Percentiles rank a stretch among this genome's conserved stretches.
Conservation (phyloP, 2,113 vertebrate genomes). For the Cyphomyrus discorhynchus region DNA sequence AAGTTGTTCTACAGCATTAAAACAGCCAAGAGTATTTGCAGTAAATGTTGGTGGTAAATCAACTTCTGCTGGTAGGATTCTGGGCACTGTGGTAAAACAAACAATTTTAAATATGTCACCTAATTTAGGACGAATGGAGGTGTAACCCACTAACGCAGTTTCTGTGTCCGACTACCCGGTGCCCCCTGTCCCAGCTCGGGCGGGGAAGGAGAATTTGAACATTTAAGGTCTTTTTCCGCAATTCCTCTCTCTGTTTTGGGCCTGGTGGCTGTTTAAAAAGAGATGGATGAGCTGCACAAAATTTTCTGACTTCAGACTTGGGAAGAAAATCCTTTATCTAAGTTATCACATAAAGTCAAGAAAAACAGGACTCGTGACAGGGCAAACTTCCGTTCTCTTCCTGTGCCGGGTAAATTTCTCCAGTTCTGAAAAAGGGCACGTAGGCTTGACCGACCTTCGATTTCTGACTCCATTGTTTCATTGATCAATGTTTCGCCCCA, state of each 20-base stretch:
- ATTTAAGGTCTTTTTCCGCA: neutral
- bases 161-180: neutral
- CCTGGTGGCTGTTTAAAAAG: neutral
- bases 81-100: neutral
- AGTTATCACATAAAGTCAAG: neutral
- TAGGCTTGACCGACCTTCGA: neutral
- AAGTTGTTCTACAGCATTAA: neutral
- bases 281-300: neutral
- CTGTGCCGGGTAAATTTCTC: neutral
- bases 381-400: neutral
- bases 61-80: neutral
- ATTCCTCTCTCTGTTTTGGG: neutral
- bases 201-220: neutral
- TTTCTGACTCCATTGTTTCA: neutral
- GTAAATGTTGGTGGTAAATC: neutral
- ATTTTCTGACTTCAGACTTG: neutral
- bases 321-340: neutral
- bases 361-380: neutral
- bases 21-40: neutral
- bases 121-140: neutral
- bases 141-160: neutral
- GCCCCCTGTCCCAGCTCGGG: neutral
- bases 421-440: neutral
- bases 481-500: neutral
- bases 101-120: neutral